These are phyloP conservation scores for Xenentodon cancila DNA, from an alignment of 2,797 vertebrate genomes.

Conservation along the genomic window DNA sequence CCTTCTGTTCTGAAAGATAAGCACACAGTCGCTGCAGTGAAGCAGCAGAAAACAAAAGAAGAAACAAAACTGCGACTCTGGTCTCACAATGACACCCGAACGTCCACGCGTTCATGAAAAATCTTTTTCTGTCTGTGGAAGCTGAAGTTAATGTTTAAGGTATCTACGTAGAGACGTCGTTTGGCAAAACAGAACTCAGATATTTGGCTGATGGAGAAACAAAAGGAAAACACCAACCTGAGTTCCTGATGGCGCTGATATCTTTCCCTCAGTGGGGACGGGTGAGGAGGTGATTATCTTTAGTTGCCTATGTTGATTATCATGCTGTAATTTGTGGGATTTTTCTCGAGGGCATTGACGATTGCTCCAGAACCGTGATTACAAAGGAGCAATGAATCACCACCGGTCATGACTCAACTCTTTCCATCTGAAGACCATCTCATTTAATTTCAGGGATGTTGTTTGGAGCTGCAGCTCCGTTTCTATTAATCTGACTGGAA, in stretches of 20 bases:
- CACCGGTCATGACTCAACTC: too few relatives aligned
- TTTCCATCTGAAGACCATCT: not conserved
- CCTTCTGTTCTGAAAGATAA: constrained; percentile 43
- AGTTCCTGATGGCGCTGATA: constrained; percentile 23
- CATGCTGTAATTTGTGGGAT: constrained; percentile 33
- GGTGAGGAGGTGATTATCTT: constrained; percentile 48
- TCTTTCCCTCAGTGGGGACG: constrained; percentile 42
- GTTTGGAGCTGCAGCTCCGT: not conserved
- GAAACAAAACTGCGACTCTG: too few relatives aligned
- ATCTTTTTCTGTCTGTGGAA: not conserved
- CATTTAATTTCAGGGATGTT: not conserved
- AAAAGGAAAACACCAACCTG: constrained; percentile 12
- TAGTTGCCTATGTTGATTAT: constrained; percentile 44
- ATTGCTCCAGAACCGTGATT: not conserved
- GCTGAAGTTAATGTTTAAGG: not conserved
- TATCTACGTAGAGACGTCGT: not conserved
- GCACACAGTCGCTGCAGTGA: constrained; percentile 23
- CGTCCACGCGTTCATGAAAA: not conserved
- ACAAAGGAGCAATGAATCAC: too few relatives aligned
- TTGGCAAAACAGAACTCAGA: constrained; percentile 2
- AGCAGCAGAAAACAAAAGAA: constrained; percentile 15
- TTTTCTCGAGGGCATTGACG: constrained; percentile 6
- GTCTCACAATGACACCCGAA: constrained; percentile 7
- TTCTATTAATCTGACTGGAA: not conserved
- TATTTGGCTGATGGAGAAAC: not conserved